Base-by-base conservation (phyloP, 1,140 invertebrate species). In the Sitodiplosis mosellana region DNA sequence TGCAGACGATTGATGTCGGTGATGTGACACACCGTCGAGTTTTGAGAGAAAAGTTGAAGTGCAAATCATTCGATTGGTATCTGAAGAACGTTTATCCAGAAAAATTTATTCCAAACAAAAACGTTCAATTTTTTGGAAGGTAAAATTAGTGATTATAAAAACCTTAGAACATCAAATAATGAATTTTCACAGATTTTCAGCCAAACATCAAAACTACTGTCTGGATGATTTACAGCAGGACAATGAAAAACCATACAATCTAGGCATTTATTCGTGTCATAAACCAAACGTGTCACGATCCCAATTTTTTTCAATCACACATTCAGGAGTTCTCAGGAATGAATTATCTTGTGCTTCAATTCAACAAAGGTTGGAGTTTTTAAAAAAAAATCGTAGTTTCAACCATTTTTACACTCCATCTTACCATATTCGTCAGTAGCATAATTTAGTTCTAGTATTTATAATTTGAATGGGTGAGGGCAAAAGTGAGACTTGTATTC, bases 51-150 rank as follows among this genome's bases (percentile, higher is more conserved):
- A 78, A 76, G 55, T 64, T 86, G 15, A 69, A 81, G 41, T 88
- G 85, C 59, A 81, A 85, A 59, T 74, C 67, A 55, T 89, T 89
- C 60, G 76, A 77, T 56, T 89, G 85, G 84, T 85, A 80, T 57
- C 66, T 84, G 49, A 71, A 85, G 40, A 81, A 84, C 63, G 64
- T 88, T 18, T 87, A 83, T 65, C 81, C 80, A 5, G 78, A 87
- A 59, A 91, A 91, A 65, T 92, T 89, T 66, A 77, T 92, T 44
- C 80, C 82, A 11, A 86, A 87, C 52, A 75, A 84, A 59, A 77
- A 91, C 59, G 80, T 83, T 2, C 61, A 69, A 40, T 83, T 74
- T 10, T 90, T 80, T 65, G 90, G 90, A 49, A 65, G 67, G 56
- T 77, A 66, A 60, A 64, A 27, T 8, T 47, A 6, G 7, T 5